Evolutionary conservation across 2,888 invertebrate genomes (phyloP), one percentile per base, ranked within the genome.

Genomic region (Phragmatobia fuliginosa): DNA sequence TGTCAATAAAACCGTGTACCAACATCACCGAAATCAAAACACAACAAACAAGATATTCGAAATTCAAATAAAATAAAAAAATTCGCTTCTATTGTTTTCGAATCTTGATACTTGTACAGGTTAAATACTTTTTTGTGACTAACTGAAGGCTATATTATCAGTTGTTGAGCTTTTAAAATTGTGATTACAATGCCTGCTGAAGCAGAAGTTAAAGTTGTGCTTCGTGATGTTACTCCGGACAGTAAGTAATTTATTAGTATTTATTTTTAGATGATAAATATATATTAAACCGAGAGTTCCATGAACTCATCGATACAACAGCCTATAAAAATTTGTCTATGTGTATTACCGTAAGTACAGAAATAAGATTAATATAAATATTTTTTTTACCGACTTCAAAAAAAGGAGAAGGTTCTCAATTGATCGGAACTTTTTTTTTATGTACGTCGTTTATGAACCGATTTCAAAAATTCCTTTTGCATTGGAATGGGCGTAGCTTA

Each of bases 191-290:
- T 94, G 94, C 95, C 94, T 78, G 94, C 92, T 70, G 91, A 93
- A 88, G 79, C 85, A 74, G 91, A 88, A 74, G 85, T 88, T 33
- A 89, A 86, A 79, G 89, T 94, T 71, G 88, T 94, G 58, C 87
- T 92, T 58, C 88, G 91, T 56, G 91, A 94, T 83, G 90, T 94
- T 52, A 94, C 94, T 31, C 92, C 94, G 64, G 94, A 94, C 76
- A 87, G 94, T 94, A 81, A 94, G 94, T 91, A 75, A 69, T 66
- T 5, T 28, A 32, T 31, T 32, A n/a, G 25, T n/a, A 33, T 49
- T n/a, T 32, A 32, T 11, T 33, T 28, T 33, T 36, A n/a, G n/a
- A n/a, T n/a, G n/a, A 45, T 8, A 65, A 52, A 33, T 25, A 56
- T 52, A 33, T 33, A n/a, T 36, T 7, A 64, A 36, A 61, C 36